Conservation (phyloP, 2,888 invertebrate species). For the Acrocyrtus sp. region DNA sequence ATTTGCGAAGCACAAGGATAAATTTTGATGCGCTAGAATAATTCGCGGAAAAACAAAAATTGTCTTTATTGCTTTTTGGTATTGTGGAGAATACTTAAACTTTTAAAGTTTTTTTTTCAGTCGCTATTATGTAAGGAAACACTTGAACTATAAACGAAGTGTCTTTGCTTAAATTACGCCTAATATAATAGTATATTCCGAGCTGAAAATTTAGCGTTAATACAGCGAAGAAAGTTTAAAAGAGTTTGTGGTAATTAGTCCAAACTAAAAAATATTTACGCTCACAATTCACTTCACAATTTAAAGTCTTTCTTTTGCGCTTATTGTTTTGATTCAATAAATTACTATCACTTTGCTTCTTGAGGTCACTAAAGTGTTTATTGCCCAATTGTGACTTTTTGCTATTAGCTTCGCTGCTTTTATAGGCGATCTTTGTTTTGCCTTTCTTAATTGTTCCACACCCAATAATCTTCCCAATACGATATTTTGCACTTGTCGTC, state of each 20-base stretch:
- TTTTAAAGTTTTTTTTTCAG: too few species aligned
- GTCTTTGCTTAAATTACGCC: too few species aligned
- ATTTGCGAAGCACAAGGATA: too few species aligned
- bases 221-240: too few species aligned
- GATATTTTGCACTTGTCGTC: constrained; percentile 38
- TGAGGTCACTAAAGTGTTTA: constrained; percentile 35
- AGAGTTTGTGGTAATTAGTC: constrained; percentile 45
- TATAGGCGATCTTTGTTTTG: constrained; percentile 25
- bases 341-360: constrained; percentile 23
- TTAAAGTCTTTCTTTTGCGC: constrained; percentile 50
- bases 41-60: too few species aligned
- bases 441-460: constrained; percentile 37
- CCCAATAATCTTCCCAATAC: constrained; percentile 27
- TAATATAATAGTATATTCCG: too few species aligned
- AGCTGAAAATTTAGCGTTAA: too few species aligned
- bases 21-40: too few species aligned
- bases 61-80: too few species aligned
- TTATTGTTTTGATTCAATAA: constrained; percentile 34
- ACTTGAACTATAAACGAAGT: too few species aligned
- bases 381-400: constrained; percentile 10
- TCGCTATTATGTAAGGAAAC: too few species aligned
- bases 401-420: not conserved
- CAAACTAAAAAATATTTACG: constrained; percentile 4
- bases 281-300: constrained; percentile 21
- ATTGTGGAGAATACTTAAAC: too few species aligned